Percentiles rank a stretch among this genome's conserved stretches.
These are phyloP conservation scores for Malurus cyaneus DNA, from an alignment of 2,113 vertebrate genomes.

Conservation along the genomic window DNA sequence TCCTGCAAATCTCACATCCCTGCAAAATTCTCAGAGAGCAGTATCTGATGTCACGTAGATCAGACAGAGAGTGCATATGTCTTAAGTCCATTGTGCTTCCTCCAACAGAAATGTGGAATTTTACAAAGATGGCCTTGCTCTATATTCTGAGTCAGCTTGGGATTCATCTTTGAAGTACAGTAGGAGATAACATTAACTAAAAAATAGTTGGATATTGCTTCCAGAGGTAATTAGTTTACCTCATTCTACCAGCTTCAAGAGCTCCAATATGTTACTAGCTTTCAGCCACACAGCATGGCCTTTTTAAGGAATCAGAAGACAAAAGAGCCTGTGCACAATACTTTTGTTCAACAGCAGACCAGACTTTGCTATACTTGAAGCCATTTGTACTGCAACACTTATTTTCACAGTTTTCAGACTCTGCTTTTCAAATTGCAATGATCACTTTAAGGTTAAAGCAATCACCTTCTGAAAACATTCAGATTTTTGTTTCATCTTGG, in stretches of 20 bases:
- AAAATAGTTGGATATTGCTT: neutral
- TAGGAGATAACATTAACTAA: neutral
- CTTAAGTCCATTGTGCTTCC: neutral
- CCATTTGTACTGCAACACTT: neutral
- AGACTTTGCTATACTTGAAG: neutral
- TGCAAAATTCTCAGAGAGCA: neutral
- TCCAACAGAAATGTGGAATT: neutral
- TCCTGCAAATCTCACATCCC: too few species aligned
- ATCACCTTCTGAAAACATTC: neutral
- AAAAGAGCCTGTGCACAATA: neutral
- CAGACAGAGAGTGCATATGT: neutral
- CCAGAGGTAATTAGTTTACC: slow-evolving; percentile 5
- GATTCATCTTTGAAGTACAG: neutral
- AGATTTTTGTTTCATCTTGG: neutral
- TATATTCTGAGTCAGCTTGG: neutral
- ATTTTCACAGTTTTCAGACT: neutral
- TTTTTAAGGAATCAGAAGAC: neutral
- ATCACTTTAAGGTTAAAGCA: neutral
- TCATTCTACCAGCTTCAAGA: neutral
- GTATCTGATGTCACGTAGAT: neutral
- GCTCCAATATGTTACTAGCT: neutral
- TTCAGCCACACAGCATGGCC: neutral
- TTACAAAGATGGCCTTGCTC: neutral
- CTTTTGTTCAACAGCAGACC: neutral
- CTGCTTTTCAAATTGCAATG: neutral